phyloP scores from a whole-genome alignment of 1,140 invertebrate species.

The Lasioglossum albipes region DNA sequence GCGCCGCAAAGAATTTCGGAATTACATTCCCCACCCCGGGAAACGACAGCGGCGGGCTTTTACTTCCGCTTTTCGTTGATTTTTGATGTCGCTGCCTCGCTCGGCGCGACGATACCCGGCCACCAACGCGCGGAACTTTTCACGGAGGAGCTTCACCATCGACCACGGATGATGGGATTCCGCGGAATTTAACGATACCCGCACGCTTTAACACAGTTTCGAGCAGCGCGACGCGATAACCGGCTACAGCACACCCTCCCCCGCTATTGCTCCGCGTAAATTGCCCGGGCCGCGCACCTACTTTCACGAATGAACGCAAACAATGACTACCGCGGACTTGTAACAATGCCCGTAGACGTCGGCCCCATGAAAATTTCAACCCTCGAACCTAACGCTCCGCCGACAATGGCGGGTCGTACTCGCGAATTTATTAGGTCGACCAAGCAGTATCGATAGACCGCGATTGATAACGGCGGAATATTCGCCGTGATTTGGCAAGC shows the following conservation, averaged over 20 bases:
- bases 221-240: background rate
- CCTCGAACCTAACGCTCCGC: slow-evolving; percentile 31
- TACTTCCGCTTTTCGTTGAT: background rate
- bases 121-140: background rate
- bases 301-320: slow-evolving; percentile 55
- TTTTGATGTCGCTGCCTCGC: background rate
- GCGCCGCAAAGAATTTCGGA: slow-evolving; percentile 25
- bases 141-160: background rate
- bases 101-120: background rate
- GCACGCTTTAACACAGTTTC: slow-evolving; percentile 16
- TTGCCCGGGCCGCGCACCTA: slow-evolving; percentile 21
- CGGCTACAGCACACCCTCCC: background rate
- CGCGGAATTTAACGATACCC: slow-evolving; percentile 43
- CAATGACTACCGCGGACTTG: slow-evolving; percentile 31
- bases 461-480: too few relatives aligned
- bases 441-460: too few relatives aligned
- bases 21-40: background rate
- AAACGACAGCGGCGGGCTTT: background rate
- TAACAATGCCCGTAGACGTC: slow-evolving; percentile 19
- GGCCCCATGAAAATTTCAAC: slow-evolving; percentile 47
- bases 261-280: slow-evolving; percentile 50
- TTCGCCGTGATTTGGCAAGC: too few relatives aligned
- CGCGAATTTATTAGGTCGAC: slow-evolving; percentile 37
- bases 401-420: slow-evolving; percentile 27
- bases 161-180: background rate